These are phyloP conservation scores for Callocephalon fimbriatum DNA, from an alignment of 2,113 vertebrate genomes.

Conservation along the genomic window DNA sequence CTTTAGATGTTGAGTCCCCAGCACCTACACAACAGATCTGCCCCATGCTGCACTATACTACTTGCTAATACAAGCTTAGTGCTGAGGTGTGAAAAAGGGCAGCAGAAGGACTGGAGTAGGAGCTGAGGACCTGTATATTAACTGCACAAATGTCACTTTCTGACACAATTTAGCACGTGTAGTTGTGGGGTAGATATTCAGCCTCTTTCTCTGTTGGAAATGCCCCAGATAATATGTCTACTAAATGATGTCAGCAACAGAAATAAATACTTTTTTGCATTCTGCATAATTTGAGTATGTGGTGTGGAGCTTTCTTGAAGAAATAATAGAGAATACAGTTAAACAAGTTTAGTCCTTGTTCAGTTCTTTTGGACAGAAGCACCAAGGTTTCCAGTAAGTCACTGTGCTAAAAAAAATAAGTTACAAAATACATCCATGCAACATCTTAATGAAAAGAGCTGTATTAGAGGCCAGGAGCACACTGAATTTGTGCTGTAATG, in stretches of 20 bases:
- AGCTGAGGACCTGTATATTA: not conserved
- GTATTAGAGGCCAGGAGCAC: not conserved
- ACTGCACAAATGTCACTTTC: not conserved
- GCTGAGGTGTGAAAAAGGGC: not conserved
- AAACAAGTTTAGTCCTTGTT: not conserved
- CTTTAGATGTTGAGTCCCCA: not conserved
- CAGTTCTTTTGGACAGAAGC: not conserved
- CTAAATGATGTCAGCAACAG: not conserved
- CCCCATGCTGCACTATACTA: accelerated
- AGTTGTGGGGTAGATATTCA: not conserved
- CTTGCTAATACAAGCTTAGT: not conserved
- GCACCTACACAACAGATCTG: not conserved
- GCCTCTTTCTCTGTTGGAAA: not conserved
- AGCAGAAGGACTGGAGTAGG: not conserved
- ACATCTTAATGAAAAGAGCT: not conserved
- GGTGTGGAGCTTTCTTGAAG: not conserved
- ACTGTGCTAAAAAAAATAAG: not conserved
- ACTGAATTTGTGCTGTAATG: not conserved
- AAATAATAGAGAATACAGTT: not conserved
- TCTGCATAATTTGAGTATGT: not conserved
- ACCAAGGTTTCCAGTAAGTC: not conserved
- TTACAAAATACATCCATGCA: not conserved
- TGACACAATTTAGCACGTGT: not conserved
- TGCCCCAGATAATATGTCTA: not conserved
- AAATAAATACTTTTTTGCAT: not conserved